Conservation (phyloP, 1,140 invertebrate genomes). For the Frieseomelitta varia region DNA sequence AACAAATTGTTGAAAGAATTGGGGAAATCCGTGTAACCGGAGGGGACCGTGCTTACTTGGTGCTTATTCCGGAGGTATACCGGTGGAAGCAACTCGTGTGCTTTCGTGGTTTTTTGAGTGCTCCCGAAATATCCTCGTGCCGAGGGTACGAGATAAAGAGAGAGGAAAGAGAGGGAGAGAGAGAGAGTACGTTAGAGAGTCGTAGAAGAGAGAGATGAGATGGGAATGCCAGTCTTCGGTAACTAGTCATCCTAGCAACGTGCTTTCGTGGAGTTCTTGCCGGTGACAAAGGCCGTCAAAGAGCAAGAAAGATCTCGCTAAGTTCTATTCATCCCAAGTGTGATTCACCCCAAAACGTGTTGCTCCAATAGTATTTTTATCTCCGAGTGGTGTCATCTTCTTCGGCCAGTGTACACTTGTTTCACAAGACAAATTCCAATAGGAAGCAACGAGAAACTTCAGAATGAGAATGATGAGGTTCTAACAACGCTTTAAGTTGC, state of each 20-base stretch:
- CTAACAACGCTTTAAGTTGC: not conserved
- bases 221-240: conserved; percentile 71
- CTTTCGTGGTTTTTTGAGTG: conserved; percentile 68
- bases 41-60: not conserved
- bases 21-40: not conserved
- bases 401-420: not conserved
- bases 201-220: conserved; percentile 56
- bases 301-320: conserved; percentile 13
- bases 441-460: too few relatives aligned
- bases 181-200: conserved; percentile 37
- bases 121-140: conserved; percentile 62
- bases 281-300: conserved; percentile 44
- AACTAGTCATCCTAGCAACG: conserved; percentile 68
- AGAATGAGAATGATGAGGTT: not conserved
- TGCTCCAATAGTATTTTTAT: not conserved
- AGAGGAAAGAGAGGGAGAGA: conserved; percentile 48
- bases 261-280: conserved; percentile 44
- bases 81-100: conserved; percentile 54
- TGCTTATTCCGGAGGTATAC: not conserved
- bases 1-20: not conserved
- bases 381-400: not conserved
- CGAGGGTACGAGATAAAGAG: conserved; percentile 65
- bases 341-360: not conserved
- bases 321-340: not conserved
- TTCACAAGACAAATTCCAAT: not conserved